A percentile compares a stretch with the other conserved stretches of the same genome.
Evolutionary conservation across 2,888 invertebrate genomes (phyloP).

Genomic region (Macrosoma leucophasiata): DNA sequence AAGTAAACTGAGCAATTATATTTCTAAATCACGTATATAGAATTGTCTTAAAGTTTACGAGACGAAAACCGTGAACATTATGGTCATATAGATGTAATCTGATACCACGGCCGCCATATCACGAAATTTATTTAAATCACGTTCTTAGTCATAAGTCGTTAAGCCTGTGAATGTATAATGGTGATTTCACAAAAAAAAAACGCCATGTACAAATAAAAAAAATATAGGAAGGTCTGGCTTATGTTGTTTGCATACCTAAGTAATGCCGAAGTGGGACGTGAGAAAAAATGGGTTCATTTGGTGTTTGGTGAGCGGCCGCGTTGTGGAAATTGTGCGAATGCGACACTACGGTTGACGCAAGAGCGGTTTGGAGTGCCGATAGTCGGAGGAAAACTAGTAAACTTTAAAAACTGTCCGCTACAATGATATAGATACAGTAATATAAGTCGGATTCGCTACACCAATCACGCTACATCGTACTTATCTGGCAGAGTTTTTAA

Average conservation of each 20-base stretch:
- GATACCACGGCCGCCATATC: conserved; percentile 43
- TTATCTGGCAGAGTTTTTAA: too few relatives aligned
- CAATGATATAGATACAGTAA: too few relatives aligned
- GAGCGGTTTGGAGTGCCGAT: too few relatives aligned
- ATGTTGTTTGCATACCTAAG: conserved; percentile 40
- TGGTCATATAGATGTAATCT: conserved; percentile 62
- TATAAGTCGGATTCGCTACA: too few relatives aligned
- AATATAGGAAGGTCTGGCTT: conserved; percentile 47
- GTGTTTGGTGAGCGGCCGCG: too few relatives aligned
- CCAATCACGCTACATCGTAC: too few relatives aligned
- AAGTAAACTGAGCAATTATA: conserved; percentile 42
- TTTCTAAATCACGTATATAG: conserved; percentile 61
- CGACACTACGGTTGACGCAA: too few relatives aligned
- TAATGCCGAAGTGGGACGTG: conserved; percentile 50
- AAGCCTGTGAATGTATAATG: conserved; percentile 43
- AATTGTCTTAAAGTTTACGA: conserved; percentile 59
- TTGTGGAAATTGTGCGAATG: too few relatives aligned
- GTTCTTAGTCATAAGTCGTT: conserved; percentile 65
- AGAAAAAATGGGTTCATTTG: too few relatives aligned
- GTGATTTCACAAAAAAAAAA: conserved; percentile 38
- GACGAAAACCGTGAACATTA: conserved; percentile 48
- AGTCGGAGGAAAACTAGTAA: too few relatives aligned
- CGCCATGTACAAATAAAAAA: conserved; percentile 47
- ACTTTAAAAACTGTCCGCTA: too few relatives aligned
- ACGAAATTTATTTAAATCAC: conserved; percentile 62